phyloP scores from a whole-genome alignment of 1,140 invertebrate genomes.

The Papilio xuthus region DNA sequence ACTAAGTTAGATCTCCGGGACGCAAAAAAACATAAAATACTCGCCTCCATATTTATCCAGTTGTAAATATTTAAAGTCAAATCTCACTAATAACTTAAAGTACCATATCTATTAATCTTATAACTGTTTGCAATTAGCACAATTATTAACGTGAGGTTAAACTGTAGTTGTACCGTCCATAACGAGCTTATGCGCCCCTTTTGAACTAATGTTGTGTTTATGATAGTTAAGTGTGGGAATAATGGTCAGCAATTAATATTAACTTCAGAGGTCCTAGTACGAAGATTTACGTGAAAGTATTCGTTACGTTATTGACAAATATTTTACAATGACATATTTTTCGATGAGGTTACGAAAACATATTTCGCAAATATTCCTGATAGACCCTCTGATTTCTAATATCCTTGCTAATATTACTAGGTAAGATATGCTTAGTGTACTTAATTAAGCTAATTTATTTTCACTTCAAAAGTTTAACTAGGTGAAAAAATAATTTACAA shows the following conservation, averaged over 20 bases:
- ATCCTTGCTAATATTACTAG: no score
- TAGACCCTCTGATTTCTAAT: no score
- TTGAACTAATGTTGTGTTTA: conserved; percentile 46
- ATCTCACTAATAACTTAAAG: not conserved
- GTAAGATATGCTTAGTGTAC: no score
- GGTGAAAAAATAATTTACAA: not conserved
- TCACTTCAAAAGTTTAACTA: not conserved
- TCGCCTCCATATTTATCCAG: no score
- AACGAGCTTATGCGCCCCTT: conserved; percentile 36
- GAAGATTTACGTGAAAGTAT: no score
- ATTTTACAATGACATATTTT: no score
- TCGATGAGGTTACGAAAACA: no score
- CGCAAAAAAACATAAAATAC: no score
- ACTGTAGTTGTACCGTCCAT: conserved; percentile 40
- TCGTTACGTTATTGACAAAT: no score
- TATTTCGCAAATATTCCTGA: no score
- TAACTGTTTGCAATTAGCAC: conserved; percentile 40
- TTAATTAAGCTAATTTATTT: not conserved
- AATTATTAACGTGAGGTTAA: conserved; percentile 39
- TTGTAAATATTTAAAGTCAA: no score
- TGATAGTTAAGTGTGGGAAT: conserved; percentile 41
- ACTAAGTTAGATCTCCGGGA: no score
- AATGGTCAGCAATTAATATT: conserved; percentile 46
- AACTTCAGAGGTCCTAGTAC: conserved; percentile 25
- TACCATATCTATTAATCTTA: conserved; percentile 30